These are phyloP conservation scores for Nyleta sp. DNA, from an alignment of 2,888 invertebrate species.

Conservation along the genomic window DNA sequence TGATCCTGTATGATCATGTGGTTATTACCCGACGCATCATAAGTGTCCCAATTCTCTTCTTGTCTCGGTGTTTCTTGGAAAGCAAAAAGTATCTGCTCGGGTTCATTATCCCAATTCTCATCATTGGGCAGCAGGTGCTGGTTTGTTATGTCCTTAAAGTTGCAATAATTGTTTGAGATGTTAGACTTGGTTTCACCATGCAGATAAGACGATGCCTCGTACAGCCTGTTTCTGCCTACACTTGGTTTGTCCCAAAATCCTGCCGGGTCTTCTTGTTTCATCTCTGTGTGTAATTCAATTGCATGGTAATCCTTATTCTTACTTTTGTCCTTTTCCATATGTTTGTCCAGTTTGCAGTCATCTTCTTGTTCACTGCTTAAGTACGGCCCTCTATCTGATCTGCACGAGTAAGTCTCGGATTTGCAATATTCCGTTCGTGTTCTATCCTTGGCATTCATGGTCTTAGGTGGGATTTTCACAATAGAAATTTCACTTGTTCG, in stretches of 20 bases:
- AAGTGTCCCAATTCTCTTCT: constrained; percentile 28
- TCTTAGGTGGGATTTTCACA: constrained; percentile 4
- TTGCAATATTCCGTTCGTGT: no score
- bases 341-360: background rate
- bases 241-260: constrained; percentile 36
- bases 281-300: no score
- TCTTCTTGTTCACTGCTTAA: background rate
- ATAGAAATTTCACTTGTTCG: constrained; percentile 31
- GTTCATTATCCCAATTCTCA: constrained; percentile 39
- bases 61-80: background rate
- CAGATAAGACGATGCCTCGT: constrained; percentile 12
- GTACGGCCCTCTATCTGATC: background rate
- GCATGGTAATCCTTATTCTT: background rate
- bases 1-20: constrained; percentile 51
- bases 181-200: background rate
- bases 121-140: background rate
- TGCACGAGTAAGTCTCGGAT: background rate
- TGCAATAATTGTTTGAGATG: background rate
- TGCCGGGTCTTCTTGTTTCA: background rate
- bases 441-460: no score
- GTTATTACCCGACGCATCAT: constrained; percentile 18
- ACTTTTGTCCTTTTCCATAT: background rate
- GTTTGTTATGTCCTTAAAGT: background rate
- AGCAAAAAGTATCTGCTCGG: background rate
- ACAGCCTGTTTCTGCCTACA: background rate